These are phyloP conservation scores for Ommatoiulus sabulosus DNA, from an alignment of 2,888 invertebrate genomes.

Conservation along the genomic window DNA sequence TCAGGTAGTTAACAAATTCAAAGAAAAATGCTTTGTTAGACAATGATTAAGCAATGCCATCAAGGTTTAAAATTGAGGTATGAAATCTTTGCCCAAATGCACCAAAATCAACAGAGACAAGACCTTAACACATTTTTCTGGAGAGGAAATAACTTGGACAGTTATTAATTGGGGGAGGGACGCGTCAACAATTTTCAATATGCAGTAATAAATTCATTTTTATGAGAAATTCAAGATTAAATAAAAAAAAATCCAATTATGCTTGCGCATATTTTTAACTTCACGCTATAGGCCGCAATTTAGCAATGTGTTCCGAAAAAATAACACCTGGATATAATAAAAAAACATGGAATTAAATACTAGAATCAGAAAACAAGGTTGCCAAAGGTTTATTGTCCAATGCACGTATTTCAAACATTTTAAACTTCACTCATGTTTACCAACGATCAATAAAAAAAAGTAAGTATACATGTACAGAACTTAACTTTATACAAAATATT, in stretches of 20 bases:
- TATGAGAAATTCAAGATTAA: not conserved
- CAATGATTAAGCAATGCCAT: slow-evolving; percentile 25
- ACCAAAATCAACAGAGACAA: not conserved
- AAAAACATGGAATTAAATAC: not conserved
- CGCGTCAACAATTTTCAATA: not conserved
- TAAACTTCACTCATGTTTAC: no score
- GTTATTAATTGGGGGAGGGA: no score
- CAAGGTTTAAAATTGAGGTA: not conserved
- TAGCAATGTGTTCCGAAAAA: not conserved
- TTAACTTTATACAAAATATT: not conserved
- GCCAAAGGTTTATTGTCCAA: not conserved
- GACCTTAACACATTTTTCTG: slow-evolving; percentile 16
- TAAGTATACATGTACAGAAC: no score
- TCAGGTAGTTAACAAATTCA: not conserved
- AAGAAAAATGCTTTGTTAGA: not conserved
- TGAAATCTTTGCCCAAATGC: not conserved
- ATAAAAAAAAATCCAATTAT: no score
- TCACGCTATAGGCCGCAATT: not conserved
- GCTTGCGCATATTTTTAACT: not conserved
- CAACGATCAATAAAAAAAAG: not conserved
- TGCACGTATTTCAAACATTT: no score
- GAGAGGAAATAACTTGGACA: not conserved
- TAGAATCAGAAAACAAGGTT: not conserved
- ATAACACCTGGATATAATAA: not conserved
- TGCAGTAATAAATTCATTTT: not conserved